A percentile compares a stretch with the other conserved stretches of the same genome.
Conservation (phyloP, 2,888 invertebrate genomes). For the Amphipyra tragopoginis region DNA sequence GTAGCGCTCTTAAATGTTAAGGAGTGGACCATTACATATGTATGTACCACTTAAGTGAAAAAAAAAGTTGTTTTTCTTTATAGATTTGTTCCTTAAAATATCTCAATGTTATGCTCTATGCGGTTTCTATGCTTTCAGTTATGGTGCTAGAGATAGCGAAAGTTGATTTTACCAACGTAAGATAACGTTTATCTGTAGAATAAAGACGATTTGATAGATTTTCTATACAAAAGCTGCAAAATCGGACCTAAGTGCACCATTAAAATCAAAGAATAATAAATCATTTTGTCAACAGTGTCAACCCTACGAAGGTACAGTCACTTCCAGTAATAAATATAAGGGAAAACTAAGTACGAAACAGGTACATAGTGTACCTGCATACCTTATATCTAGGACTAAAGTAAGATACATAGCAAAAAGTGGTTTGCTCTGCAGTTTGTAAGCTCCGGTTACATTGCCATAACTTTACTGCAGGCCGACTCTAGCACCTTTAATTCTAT, state of each 20-base stretch:
- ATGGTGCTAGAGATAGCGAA: neutral
- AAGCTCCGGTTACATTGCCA: slow-evolving; percentile 59
- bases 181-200: too few species aligned
- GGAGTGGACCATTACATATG: slow-evolving; percentile 53
- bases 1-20: slow-evolving; percentile 51
- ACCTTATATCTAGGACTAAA: slow-evolving; percentile 51
- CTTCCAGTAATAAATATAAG: slow-evolving; percentile 8
- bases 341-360: slow-evolving; percentile 19
- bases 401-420: slow-evolving; percentile 65
- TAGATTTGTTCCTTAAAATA: slow-evolving; percentile 1
- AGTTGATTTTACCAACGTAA: too few species aligned
- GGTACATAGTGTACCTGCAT: slow-evolving; percentile 12
- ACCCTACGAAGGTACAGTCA: slow-evolving; percentile 10
- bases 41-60: slow-evolving; percentile 27
- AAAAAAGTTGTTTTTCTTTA: slow-evolving; percentile 40
- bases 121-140: neutral
- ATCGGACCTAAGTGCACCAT: too few species aligned
- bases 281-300: neutral
- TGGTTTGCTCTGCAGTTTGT: slow-evolving; percentile 57
- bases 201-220: too few species aligned
- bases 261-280: too few species aligned
- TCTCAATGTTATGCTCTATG: neutral
- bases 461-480: slow-evolving; percentile 57
- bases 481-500: slow-evolving; percentile 66
- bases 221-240: too few species aligned